These are phyloP conservation scores for Myoxocephalus aenaeus DNA, from an alignment of 2,797 vertebrate species.

Conservation along the genomic window DNA sequence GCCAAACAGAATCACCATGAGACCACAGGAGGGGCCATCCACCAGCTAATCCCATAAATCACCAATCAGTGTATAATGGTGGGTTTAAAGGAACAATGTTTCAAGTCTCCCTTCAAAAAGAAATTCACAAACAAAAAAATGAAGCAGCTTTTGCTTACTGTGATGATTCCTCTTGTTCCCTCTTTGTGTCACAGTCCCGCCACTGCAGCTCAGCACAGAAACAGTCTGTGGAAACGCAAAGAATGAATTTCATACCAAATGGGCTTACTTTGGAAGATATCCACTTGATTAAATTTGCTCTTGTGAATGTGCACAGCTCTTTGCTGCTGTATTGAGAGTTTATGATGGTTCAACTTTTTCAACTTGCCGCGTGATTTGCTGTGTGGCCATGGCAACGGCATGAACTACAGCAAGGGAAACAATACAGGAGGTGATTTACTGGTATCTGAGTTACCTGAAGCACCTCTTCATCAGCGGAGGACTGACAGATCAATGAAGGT, in stretches of 20 bases:
- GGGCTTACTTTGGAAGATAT: neutral
- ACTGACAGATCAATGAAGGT: neutral
- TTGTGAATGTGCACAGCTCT: neutral
- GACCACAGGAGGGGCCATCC: conserved; percentile 31
- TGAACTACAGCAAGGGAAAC: conserved; percentile 4
- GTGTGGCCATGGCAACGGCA: conserved; percentile 22
- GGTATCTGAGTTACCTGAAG: neutral
- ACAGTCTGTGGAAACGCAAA: neutral
- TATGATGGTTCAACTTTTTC: conserved; percentile 3
- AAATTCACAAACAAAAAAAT: neutral
- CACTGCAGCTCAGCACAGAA: neutral
- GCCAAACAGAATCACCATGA: conserved; percentile 41
- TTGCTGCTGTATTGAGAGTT: conserved; percentile 1
- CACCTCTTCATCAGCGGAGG: neutral
- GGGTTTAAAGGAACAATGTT: neutral
- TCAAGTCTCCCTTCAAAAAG: neutral
- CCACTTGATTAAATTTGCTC: neutral
- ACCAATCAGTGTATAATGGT: conserved; percentile 31
- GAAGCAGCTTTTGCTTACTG: neutral
- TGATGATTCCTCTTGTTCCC: neutral
- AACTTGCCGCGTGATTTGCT: neutral
- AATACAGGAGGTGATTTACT: conserved; percentile 5
- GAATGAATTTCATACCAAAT: conserved; percentile 1
- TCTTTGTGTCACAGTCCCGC: neutral
- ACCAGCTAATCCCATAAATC: conserved; percentile 22